These are phyloP conservation scores for Okapia johnstoni DNA, from an alignment of 2,113 vertebrate species.

Conservation along the genomic window DNA sequence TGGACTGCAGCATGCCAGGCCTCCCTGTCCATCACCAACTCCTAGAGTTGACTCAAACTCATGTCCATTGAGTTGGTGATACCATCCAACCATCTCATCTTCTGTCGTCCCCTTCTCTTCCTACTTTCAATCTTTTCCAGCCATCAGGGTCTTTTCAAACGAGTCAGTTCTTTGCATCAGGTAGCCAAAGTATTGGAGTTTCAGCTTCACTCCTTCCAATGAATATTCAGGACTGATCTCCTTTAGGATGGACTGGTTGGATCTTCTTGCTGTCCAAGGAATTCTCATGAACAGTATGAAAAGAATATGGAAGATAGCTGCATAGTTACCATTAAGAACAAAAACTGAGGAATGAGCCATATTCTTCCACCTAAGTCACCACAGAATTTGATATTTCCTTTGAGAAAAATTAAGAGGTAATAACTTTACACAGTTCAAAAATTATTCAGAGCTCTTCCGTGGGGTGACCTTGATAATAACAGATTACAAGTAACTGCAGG, in stretches of 20 bases:
- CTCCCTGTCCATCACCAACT: neutral
- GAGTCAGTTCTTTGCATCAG: neutral
- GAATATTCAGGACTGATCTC: neutral
- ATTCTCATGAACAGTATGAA: neutral
- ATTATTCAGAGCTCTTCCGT: neutral
- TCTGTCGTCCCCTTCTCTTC: neutral
- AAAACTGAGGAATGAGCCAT: neutral
- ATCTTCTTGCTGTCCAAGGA: neutral
- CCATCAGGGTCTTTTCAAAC: neutral
- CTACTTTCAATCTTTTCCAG: neutral
- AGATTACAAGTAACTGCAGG: constrained; percentile 29
- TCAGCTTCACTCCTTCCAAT: neutral
- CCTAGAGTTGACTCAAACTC: neutral
- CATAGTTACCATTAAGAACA: constrained; percentile 7
- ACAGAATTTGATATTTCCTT: neutral
- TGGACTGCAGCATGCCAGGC: neutral
- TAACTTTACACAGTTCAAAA: neutral
- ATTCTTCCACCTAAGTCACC: neutral
- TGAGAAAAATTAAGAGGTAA: neutral
- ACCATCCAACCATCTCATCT: neutral
- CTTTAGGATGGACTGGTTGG: neutral
- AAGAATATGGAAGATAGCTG: neutral
- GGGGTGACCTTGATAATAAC: constrained; percentile 38
- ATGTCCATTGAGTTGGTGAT: neutral
- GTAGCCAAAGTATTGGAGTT: neutral